Conservation (phyloP, 2,113 vertebrate genomes). For the Nicator chloris region DNA sequence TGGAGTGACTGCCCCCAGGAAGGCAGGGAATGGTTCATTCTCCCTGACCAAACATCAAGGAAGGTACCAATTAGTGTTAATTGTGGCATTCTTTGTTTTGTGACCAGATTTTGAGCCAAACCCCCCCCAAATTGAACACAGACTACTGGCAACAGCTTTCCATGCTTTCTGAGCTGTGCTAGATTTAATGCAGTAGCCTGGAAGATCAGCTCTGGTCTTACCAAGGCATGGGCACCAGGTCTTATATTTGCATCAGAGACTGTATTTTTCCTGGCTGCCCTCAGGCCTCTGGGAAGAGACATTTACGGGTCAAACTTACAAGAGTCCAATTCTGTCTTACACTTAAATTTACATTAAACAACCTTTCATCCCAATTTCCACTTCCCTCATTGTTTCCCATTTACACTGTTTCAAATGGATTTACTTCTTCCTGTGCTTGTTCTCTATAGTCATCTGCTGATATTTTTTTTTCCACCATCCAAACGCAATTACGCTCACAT, state of each 20-base stretch:
- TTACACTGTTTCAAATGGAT: not conserved
- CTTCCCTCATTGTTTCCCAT: not conserved
- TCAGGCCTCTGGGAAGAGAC: not conserved
- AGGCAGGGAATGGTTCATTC: not conserved
- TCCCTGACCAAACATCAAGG: not conserved
- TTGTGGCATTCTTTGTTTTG: not conserved
- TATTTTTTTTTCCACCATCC: not conserved
- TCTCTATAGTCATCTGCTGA: not conserved
- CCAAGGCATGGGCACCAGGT: not conserved
- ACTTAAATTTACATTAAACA: not conserved
- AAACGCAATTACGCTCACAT: not conserved
- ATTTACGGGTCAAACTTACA: not conserved
- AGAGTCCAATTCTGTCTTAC: not conserved
- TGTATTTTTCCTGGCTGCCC: not conserved
- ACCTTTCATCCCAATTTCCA: not conserved
- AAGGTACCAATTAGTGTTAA: slow-evolving; percentile 32
- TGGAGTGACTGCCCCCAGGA: not conserved
- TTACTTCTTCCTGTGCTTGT: not conserved
- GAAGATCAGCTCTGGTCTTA: not conserved
- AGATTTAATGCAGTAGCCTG: not conserved
- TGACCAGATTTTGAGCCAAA: not conserved
- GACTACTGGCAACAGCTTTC: not conserved
- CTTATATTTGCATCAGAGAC: not conserved
- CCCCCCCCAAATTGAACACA: not conserved
- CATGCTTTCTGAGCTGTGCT: not conserved